These are phyloP conservation scores for Sepiola atlantica DNA, from an alignment of 2,888 invertebrate genomes.

Conservation along the genomic window DNA sequence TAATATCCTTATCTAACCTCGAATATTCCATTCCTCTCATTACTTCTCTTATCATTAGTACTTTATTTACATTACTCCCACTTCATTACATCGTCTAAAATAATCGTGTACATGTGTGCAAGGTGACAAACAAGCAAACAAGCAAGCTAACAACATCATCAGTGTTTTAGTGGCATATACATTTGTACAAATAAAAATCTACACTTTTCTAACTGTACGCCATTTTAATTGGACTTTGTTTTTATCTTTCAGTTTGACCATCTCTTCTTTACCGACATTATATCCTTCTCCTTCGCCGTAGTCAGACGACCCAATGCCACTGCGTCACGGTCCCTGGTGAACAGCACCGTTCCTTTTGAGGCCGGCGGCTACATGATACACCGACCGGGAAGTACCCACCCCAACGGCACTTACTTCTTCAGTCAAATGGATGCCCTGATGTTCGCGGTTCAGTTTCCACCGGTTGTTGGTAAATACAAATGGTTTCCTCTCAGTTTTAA, in stretches of 20 bases:
- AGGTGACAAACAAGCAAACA: no score
- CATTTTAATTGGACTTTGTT: neutral
- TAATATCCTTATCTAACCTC: no score
- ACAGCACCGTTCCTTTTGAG: neutral
- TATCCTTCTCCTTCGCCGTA: conserved; percentile 14
- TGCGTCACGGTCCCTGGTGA: neutral
- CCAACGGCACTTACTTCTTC: neutral
- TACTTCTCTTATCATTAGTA: no score
- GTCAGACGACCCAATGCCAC: neutral
- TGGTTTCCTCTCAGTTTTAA: neutral
- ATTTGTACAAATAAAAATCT: no score
- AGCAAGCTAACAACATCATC: no score
- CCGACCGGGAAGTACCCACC: neutral
- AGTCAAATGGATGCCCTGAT: neutral
- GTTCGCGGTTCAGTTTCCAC: neutral
- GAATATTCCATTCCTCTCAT: no score
- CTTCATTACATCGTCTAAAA: no score
- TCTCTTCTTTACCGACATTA: neutral
- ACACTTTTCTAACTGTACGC: no score
- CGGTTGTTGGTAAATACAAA: neutral
- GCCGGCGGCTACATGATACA: conserved; percentile 23
- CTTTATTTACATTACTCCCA: no score
- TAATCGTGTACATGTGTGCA: no score
- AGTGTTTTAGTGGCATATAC: no score
- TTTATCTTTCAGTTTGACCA: conserved; percentile 14